Evolutionary conservation across 1,140 invertebrate species (phyloP), one percentile per base, ranked within the genome.

Genomic region (Eurytemora carolleeae): DNA sequence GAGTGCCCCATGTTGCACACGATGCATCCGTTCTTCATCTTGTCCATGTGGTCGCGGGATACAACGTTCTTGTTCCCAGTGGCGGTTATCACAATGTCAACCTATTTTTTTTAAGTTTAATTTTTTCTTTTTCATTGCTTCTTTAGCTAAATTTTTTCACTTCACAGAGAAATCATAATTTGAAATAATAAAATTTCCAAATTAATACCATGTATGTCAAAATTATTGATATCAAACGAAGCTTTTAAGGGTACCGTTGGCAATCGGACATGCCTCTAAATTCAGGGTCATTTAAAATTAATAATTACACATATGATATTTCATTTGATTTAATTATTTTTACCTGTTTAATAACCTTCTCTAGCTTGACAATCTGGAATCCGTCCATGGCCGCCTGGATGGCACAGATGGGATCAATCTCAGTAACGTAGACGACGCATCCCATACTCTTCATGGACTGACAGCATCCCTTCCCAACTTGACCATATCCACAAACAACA

Each of bases 361-460:
- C 91, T 59, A 97, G 73, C 75, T 94, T 92, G 44, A 96, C 87
- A 44, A 97, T 90, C 67, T 88, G 80, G 71, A 89, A 95, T 1
- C 94, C 93, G 72, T 97, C 94, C 92, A 97, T 97, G 69, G 84
- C 91, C 1, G 91, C 93, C 76, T 97, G 94, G 52, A 97, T 76
- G 56, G 92, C 93, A 75, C 93, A 97, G 67, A 98, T 97, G 0
- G 94, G 93, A 77, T 98, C 93, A 66, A 98, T 94, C 77, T 98
- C 94, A 55, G 93, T 95, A 18, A 98, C 87, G 72, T 90, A 94
- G 53, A 83, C 88, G 68, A 93, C 85, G 74, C 88, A 87, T 19
- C 93, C 93, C 57, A 97, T 77, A 0, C 89, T 91, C 72, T 94
- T 94, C 3, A 98, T 74, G 1, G 92, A 89, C 72, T 93, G 87